These are phyloP conservation scores for Staurois parvus DNA, from an alignment of 2,797 vertebrate genomes.

Conservation along the genomic window DNA sequence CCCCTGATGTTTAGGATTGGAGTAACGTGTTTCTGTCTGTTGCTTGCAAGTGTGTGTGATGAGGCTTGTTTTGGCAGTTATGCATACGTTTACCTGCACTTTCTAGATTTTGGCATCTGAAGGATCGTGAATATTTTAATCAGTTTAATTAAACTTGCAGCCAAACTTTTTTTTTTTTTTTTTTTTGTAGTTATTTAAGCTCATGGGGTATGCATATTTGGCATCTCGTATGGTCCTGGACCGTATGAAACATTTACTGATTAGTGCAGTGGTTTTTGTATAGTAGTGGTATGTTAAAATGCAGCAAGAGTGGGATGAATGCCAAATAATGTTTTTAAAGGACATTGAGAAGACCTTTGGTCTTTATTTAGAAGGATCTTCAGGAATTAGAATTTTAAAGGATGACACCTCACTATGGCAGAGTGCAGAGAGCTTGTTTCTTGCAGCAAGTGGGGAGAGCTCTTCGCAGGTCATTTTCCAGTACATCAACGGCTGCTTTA, in stretches of 20 bases:
- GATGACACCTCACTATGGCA: neutral
- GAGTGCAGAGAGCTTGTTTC: neutral
- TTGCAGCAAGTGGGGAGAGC: neutral
- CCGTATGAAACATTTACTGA: neutral
- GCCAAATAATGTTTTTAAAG: constrained; percentile 26
- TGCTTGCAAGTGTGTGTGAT: too few relatives aligned
- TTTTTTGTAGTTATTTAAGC: too few relatives aligned
- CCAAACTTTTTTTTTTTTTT: too few relatives aligned
- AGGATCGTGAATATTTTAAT: too few relatives aligned
- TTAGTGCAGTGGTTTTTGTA: neutral
- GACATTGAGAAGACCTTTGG: constrained; percentile 13
- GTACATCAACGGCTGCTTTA: constrained; percentile 4
- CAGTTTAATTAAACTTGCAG: too few relatives aligned
- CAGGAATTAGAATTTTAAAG: constrained; percentile 1
- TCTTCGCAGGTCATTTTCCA: constrained; percentile 22
- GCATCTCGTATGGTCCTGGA: too few relatives aligned
- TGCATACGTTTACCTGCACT: too few relatives aligned
- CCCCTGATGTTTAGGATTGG: too few relatives aligned
- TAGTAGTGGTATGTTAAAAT: neutral
- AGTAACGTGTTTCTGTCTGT: too few relatives aligned
- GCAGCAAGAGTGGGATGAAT: constrained; percentile 3
- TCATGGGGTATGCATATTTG: too few relatives aligned
- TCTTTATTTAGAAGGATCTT: constrained; percentile 38
- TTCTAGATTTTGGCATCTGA: too few relatives aligned
- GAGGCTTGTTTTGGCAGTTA: too few relatives aligned